phyloP scores from a whole-genome alignment of 1,140 invertebrate species.

The Mesaphorura yosii region DNA sequence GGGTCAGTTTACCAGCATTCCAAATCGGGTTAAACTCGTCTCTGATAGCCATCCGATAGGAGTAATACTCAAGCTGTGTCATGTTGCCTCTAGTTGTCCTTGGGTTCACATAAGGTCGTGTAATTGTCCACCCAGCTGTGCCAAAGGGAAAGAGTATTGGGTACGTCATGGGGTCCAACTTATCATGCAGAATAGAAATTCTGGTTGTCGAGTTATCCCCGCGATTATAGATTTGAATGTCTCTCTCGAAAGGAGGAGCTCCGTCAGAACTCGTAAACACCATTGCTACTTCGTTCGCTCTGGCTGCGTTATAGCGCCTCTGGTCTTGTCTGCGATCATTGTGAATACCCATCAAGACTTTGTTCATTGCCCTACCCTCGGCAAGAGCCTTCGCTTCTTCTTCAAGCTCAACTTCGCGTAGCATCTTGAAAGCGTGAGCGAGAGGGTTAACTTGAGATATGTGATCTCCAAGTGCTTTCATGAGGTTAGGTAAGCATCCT shows the following conservation, averaged over 20 bases:
- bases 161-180: constrained; percentile 39
- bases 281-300: constrained; percentile 26
- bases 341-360: constrained; percentile 16
- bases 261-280: constrained; percentile 20
- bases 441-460: constrained; percentile 18
- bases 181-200: neutral
- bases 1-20: constrained; percentile 23
- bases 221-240: constrained; percentile 8
- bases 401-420: constrained; percentile 27
- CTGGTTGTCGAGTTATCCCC: neutral
- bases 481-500: neutral
- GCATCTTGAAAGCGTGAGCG: constrained; percentile 25
- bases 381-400: constrained; percentile 13
- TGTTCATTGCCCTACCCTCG: neutral
- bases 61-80: constrained; percentile 37
- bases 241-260: constrained; percentile 18
- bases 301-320: constrained; percentile 27
- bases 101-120: neutral
- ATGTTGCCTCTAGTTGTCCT: constrained; percentile 30
- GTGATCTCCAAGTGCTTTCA: neutral
- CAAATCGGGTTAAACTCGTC: constrained; percentile 23
- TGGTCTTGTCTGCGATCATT: constrained; percentile 14
- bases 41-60: constrained; percentile 37
- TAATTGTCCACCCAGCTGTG: constrained; percentile 36
- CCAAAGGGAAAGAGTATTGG: constrained; percentile 39